Conservation (phyloP, 2,888 invertebrate species). For the Trissolcus brochymenae region DNA sequence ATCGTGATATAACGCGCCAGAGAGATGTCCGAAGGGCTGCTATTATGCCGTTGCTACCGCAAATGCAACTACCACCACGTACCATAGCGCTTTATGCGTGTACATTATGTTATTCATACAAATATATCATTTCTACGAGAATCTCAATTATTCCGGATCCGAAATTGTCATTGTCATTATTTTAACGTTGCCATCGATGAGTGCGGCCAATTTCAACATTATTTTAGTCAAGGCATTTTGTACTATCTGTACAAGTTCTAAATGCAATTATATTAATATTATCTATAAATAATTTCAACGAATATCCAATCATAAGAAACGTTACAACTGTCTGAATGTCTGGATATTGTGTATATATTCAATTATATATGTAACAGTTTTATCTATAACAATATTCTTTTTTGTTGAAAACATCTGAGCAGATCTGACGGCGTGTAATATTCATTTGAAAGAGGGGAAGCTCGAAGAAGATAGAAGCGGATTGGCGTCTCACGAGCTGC, state of each 20-base stretch:
- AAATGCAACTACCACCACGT: constrained; percentile 18
- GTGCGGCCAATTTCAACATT: neutral
- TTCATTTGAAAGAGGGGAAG: constrained; percentile 35
- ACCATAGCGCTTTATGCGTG: constrained; percentile 16
- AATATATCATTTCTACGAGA: too few species aligned
- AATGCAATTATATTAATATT: too few species aligned
- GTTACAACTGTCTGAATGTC: too few species aligned
- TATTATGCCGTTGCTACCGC: constrained; percentile 40
- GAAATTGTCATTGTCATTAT: too few species aligned
- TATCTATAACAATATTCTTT: neutral
- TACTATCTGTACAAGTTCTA: too few species aligned
- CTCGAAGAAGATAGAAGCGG: constrained; percentile 6
- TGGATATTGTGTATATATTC: too few species aligned
- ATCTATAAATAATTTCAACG: too few species aligned
- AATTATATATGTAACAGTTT: too few species aligned
- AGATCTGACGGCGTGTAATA: constrained; percentile 47
- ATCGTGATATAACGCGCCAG: constrained; percentile 42
- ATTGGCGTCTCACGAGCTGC: constrained; percentile 47
- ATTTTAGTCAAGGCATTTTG: too few species aligned
- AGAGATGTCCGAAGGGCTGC: constrained; percentile 57
- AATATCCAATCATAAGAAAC: too few species aligned
- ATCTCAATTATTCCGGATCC: too few species aligned
- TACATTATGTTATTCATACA: constrained; percentile 1
- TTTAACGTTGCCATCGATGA: too few species aligned
- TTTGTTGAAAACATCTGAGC: constrained; percentile 18